phyloP scores from a whole-genome alignment of 92 coral and sea anemone genomes.

The Diadumene lineata region DNA sequence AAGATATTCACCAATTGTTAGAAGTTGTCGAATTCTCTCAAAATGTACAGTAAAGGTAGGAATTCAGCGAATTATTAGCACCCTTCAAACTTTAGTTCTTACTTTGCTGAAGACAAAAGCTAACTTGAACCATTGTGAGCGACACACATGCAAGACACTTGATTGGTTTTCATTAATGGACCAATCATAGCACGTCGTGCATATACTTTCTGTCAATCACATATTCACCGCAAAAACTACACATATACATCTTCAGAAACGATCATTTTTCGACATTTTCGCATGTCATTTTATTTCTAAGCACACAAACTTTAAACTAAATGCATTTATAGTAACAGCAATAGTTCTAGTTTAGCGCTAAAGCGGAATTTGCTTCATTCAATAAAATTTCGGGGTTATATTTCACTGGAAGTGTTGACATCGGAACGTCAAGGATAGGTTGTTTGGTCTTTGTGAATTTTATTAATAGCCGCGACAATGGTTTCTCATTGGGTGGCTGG shows the following conservation, averaged over 20 bases:
- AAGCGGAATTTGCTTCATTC: slow-evolving; percentile 11
- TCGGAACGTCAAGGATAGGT: slow-evolving; percentile 13
- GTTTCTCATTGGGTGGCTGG: slow-evolving; percentile 68
- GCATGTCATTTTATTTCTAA: background rate
- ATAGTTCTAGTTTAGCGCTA: background rate
- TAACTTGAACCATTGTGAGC: slow-evolving; percentile 70
- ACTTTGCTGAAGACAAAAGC: slow-evolving; percentile 69
- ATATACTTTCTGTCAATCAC: slow-evolving; percentile 92
- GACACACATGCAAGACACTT: slow-evolving; percentile 93
- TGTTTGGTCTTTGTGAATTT: slow-evolving; percentile 69
- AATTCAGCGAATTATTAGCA: slow-evolving; percentile 39
- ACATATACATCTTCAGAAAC: slow-evolving; percentile 20
- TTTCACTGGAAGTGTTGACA: slow-evolving; percentile 60
- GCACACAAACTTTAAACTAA: background rate
- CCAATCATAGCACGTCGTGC: slow-evolving; percentile 78
- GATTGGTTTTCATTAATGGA: slow-evolving; percentile 86
- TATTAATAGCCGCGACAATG: slow-evolving; percentile 73
- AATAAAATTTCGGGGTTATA: slow-evolving; percentile 18
- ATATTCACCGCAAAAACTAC: slow-evolving; percentile 59
- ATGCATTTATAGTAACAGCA: background rate
- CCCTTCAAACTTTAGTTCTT: slow-evolving; percentile 21
- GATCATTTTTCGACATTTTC: background rate
- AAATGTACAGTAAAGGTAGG: slow-evolving; percentile 20
- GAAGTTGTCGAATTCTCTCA: slow-evolving; percentile 12
- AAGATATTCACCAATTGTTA: slow-evolving; percentile 19